Conservation (phyloP, 1,140 invertebrate species). For the Nylanderia fulva region DNA sequence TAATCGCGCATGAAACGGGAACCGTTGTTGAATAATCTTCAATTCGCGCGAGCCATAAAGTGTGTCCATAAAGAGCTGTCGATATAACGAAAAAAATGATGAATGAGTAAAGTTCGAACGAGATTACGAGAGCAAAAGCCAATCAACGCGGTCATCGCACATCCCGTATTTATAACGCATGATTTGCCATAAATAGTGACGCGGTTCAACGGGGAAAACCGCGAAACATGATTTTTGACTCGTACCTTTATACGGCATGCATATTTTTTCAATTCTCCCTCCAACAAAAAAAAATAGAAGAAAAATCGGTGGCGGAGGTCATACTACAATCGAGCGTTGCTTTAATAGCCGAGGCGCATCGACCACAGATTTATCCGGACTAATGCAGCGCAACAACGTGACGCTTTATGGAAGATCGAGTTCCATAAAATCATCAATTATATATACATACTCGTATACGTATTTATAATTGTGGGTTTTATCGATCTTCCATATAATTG, state of each 20-base stretch:
- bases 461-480: too few relatives aligned
- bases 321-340: slow-evolving; percentile 24
- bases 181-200: slow-evolving; percentile 23
- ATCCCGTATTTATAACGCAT: slow-evolving; percentile 1
- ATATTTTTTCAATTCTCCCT: slow-evolving; percentile 16
- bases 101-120: neutral
- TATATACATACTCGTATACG: neutral
- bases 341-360: neutral
- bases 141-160: neutral
- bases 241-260: neutral
- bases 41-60: neutral
- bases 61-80: neutral
- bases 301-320: slow-evolving; percentile 20
- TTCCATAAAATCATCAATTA: slow-evolving; percentile 64
- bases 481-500: too few relatives aligned
- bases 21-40: neutral
- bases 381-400: slow-evolving; percentile 55
- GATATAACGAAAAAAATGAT: neutral
- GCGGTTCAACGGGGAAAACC: neutral
- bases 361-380: slow-evolving; percentile 41
- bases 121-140: neutral
- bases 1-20: neutral
- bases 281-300: slow-evolving; percentile 9
- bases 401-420: slow-evolving; percentile 70
- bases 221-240: slow-evolving; percentile 39